Evolutionary conservation across 2,797 vertebrate species (phyloP), one percentile per base, ranked within the genome.

Genomic region (Chrysocyon brachyurus): DNA sequence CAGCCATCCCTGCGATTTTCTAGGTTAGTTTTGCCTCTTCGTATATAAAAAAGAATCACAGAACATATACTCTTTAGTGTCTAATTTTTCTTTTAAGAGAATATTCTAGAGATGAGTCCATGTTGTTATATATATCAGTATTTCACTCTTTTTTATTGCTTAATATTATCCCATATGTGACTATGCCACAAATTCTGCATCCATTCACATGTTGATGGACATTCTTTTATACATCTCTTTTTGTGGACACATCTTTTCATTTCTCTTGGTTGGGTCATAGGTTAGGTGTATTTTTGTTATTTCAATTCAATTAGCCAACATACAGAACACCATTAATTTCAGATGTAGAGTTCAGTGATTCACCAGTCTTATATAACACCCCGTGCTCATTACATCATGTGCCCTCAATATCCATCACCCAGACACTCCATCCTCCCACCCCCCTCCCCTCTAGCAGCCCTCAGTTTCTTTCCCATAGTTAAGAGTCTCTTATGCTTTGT

Each of bases 21-120:
- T 82, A 56, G 24, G 52, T 91, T 56, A 81, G 70, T 90, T 57
- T 86, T 59, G 28, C 73, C 24, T 86, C 52, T 57, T 89, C 54
- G 70, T 77, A 12, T 81, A n/a, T 33, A 14, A 40, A 92, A 91
- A 96, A 72, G 72, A 85, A 59, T 49, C 21, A n/a, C 21, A 64
- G 12, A 81, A 19, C 17, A 73, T 84, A 77, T 36, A n/a, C 36
- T 46, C 57, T 31, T 63, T 52, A 81, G 15, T 36, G 14, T 79
- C 64, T 89, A 94, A 68, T n/a, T 94, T 73, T 64, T 84, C 54
- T 88, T 77, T 89, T 40, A 61, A 68, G n/a, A 63, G 49, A 91
- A n/a, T 52, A 85, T 86, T 90, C 89, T 19, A 81, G 57, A 96
- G 33, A 84, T 15, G 24, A 22, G 36, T 61, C 12, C 28, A 94